Evolutionary conservation across 2,888 invertebrate species (phyloP).

Genomic region (Tipula unca): DNA sequence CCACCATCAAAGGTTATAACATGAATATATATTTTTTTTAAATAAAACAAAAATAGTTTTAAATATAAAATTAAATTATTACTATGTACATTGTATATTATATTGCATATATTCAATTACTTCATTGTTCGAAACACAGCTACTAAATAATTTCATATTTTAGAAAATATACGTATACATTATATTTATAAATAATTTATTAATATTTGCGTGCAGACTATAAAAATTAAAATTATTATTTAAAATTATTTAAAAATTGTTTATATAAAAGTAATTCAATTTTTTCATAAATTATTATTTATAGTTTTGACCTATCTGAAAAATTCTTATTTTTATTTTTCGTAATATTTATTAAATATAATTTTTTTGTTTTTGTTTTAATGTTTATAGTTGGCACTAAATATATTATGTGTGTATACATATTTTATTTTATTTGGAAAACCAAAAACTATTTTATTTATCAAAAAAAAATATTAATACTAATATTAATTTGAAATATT

Average conservation of each 20-base stretch:
- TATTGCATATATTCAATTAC: background rate
- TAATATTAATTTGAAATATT: background rate
- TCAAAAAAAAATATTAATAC: background rate
- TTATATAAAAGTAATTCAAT: background rate
- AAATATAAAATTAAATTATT: background rate
- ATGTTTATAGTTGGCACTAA: background rate
- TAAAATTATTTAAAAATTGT: background rate
- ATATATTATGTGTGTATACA: background rate
- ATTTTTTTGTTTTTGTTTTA: background rate
- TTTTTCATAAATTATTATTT: background rate
- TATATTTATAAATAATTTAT: background rate
- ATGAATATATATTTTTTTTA: background rate
- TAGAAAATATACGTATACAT: background rate
- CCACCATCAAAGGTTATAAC: background rate
- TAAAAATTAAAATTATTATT: too few species aligned
- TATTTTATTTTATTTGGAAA: background rate
- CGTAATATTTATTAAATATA: background rate
- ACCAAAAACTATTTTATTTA: background rate
- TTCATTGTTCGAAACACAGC: background rate
- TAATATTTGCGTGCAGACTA: slow-evolving; percentile 3
- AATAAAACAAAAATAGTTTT: background rate
- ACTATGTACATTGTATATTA: background rate
- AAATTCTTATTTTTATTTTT: background rate
- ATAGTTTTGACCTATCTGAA: background rate
- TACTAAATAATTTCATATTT: background rate